Base-by-base conservation (phyloP, 2,888 invertebrate genomes). In the Sepiola atlantica region DNA sequence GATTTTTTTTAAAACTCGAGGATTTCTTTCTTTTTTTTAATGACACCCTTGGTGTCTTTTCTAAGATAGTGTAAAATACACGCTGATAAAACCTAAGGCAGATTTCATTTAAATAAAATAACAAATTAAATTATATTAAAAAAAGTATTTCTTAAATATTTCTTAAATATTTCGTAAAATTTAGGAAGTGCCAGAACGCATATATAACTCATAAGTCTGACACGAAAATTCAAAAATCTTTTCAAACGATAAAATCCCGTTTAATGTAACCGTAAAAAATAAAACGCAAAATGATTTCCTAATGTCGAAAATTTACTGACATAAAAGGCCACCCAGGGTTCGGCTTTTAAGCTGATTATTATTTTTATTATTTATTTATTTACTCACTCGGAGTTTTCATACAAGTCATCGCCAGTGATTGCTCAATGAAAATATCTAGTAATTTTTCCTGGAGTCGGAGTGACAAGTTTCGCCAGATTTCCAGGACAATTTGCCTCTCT, bases 171-270 rank as follows among this genome's bases (percentile, higher is more conserved):
- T 77, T 77, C 77, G n/a, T 77, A n/a, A 77, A 77, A 77, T 77
- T 77, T 77, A 77, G 77, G 77, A 77, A 77, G 77, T 77, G 77
- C 77, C 77, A 92, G n/a, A 92, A 92, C 92, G 55, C 28, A 54
- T n/a, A 16, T 92, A 92, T 92, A 28, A 28, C 92, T 92, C 92
- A 92, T n/a, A 18, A 54, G 18, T 92, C 54, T 35, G 92, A 92
- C 92, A 92, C 45, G 55, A 92, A 77, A n/a, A 77, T n/a, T 77
- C 77, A 77, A 77, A 77, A 77, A 77, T 18, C n/a, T 77, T 77
- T 77, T 77, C 16, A 77, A 77, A 77, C 77, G 77, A 77, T 77
- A 77, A 77, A 77, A n/a, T 77, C 77, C 77, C n/a, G 14, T 32
- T 32, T 77, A 77, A 77, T 77, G 77, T 32, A 32, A 77, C n/a